Conservation (phyloP, 2,888 invertebrate genomes). For the Galerucella calmariensis region DNA sequence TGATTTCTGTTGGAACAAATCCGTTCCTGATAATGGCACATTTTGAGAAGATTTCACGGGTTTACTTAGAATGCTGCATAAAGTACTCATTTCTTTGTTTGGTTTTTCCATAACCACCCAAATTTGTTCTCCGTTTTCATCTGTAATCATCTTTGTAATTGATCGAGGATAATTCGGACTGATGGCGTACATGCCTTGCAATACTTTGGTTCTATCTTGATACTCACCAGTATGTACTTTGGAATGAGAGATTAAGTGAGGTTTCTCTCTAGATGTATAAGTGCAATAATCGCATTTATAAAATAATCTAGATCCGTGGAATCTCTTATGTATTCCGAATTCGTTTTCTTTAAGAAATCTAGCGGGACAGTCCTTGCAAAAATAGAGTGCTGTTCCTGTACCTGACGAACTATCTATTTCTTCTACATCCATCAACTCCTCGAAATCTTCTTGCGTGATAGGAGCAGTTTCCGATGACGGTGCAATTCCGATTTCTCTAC, state of each 20-base stretch:
- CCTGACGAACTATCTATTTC: conserved; percentile 56
- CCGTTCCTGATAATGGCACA: conserved; percentile 74
- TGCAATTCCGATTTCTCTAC: conserved; percentile 38
- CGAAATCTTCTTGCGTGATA: conserved; percentile 23
- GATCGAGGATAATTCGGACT: conserved; percentile 76
- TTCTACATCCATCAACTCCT: conserved; percentile 46
- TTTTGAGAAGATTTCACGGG: conserved; percentile 57
- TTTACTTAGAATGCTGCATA: conserved; percentile 50
- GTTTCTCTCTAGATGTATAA: conserved; percentile 78
- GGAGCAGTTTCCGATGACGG: conserved; percentile 12
- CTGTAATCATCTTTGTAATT: conserved; percentile 64
- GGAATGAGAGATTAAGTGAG: conserved; percentile 75
- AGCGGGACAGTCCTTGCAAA: conserved; percentile 86
- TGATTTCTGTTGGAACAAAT: conserved; percentile 73
- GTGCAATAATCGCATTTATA: conserved; percentile 82
- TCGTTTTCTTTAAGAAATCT: conserved; percentile 83
- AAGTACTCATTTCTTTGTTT: conserved; percentile 44
- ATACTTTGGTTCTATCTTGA: conserved; percentile 78
- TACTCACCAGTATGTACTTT: conserved; percentile 82
- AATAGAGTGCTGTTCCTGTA: conserved; percentile 68
- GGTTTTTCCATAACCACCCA: conserved; percentile 66
- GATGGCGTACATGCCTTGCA: conserved; percentile 74
- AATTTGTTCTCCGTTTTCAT: conserved; percentile 58
- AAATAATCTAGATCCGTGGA: conserved; percentile 73
- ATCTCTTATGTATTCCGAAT: conserved; percentile 76